Evolutionary conservation across 2,888 invertebrate genomes (phyloP).

Genomic region (Disparrhopalites patrizii): DNA sequence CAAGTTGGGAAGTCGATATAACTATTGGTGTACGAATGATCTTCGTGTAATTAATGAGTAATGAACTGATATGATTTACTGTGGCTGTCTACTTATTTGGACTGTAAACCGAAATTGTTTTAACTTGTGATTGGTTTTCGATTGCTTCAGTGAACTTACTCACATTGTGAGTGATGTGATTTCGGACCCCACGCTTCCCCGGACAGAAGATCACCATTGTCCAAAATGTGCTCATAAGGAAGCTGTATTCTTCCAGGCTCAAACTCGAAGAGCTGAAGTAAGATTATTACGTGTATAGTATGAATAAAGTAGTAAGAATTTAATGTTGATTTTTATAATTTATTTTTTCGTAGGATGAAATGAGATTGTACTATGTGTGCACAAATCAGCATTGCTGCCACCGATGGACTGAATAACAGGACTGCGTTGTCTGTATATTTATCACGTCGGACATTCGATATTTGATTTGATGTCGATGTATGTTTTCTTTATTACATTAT

Average conservation of each 20-base stretch:
- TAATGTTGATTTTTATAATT: not conserved
- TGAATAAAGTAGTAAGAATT: not conserved
- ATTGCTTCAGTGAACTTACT: conserved; percentile 72
- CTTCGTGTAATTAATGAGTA: not conserved
- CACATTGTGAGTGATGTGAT: conserved; percentile 98
- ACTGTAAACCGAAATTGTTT: conserved; percentile 29
- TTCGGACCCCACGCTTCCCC: conserved; percentile 94
- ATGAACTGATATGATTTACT: not conserved
- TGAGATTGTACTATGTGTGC: conserved; percentile 96
- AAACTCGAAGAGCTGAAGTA: conserved; percentile 87
- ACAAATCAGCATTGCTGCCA: conserved; percentile 87
- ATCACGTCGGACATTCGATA: not conserved
- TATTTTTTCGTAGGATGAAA: conserved; percentile 67
- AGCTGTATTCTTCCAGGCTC: conserved; percentile 98
- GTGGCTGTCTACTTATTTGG: not conserved
- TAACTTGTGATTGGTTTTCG: not conserved
- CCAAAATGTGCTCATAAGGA: conserved; percentile 92
- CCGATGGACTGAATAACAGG: conserved; percentile 82
- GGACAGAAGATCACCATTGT: conserved; percentile 97
- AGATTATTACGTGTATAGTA: conserved; percentile 22
- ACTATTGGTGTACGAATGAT: not conserved
- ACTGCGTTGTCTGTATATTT: not conserved
- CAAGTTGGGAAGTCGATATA: conserved; percentile 50
- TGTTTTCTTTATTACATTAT: not conserved
- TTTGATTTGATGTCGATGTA: not conserved